A percentile compares a stretch with the other conserved stretches of the same genome.
These are phyloP conservation scores for Papilio helenus DNA, from an alignment of 1,140 invertebrate genomes.

Conservation along the genomic window DNA sequence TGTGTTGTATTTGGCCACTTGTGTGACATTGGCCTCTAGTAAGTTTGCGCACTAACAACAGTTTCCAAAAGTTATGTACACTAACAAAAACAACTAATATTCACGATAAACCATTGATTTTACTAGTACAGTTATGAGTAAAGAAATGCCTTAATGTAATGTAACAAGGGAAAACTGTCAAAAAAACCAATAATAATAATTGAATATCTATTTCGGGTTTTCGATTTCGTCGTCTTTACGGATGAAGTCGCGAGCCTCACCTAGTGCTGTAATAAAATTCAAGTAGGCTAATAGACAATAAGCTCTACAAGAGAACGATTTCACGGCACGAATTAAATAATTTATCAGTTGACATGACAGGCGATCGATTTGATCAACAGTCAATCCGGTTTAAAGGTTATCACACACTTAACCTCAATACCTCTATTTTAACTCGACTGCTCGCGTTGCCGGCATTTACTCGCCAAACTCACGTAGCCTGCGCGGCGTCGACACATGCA, in stretches of 20 bases:
- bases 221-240: not conserved
- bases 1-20: slow-evolving; percentile 1
- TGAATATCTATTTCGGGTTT: not conserved
- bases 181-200: no score
- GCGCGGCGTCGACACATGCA: no score
- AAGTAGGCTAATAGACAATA: slow-evolving; percentile 32
- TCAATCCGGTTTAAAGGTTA: slow-evolving; percentile 30
- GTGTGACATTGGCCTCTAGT: slow-evolving; percentile 17
- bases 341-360: slow-evolving; percentile 39
- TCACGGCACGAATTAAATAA: slow-evolving; percentile 40
- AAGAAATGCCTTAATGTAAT: no score
- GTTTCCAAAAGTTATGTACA: slow-evolving; percentile 6
- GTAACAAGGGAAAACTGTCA: no score
- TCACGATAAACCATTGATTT: not conserved
- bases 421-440: no score
- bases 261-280: slow-evolving; percentile 6
- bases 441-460: no score
- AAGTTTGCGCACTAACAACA: not conserved
- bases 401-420: no score
- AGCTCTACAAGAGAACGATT: slow-evolving; percentile 22
- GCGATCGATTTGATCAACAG: slow-evolving; percentile 34
- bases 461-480: no score
- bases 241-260: not conserved
- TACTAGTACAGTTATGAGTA: not conserved
- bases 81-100: not conserved